Base-by-base conservation (phyloP, 2,888 invertebrate genomes). In the Ichneumoninae sp. region DNA sequence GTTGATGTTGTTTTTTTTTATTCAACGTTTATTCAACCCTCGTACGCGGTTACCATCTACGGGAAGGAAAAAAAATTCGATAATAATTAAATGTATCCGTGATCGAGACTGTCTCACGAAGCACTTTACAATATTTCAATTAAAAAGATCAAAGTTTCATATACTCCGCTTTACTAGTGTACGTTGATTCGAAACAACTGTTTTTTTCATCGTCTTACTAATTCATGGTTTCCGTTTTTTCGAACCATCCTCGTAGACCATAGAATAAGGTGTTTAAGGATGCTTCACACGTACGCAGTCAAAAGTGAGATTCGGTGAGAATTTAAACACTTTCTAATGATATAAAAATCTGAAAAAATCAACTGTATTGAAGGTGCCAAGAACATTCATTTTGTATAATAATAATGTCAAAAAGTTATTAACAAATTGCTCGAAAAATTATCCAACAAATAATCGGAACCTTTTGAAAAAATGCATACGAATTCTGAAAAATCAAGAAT, bases 251-350 rank as follows among this genome's bases (percentile, higher is more conserved):
- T 66, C 52, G 62, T 22, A 52, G 52, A 66, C 54, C 36, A 52
- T 62, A 69, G 16, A 60, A 40, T 70, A 70, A 62, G 60, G 50
- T 52, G 60, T 66, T 80, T 54, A 74, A 66, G 40, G 40, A 2
- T 40, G 8, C 1, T 40, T 40, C 40, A 40, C 26, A 26, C 26
- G 26, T 26, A 26, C 3, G 26, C 10, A 40, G 40, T 40, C 40
- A 40, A 6, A 40, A 40, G 40, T 40, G 40, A 40, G 40, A 40
- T 40, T 10, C 6, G 3, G 8, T 40, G 40, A 40, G 10, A 40
- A 40, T 40, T 40, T 40, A 3, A 8, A 40, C 7, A 40, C 40
- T 40, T 40, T 0, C 40, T 0, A 40, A 40, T 40, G 40, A 3
- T 40, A 40, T 10, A 40, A 40, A 10, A 40, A 40, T 10, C 40